Base-by-base conservation (phyloP, 2,797 vertebrate genomes). In the Danio kyathit region DNA sequence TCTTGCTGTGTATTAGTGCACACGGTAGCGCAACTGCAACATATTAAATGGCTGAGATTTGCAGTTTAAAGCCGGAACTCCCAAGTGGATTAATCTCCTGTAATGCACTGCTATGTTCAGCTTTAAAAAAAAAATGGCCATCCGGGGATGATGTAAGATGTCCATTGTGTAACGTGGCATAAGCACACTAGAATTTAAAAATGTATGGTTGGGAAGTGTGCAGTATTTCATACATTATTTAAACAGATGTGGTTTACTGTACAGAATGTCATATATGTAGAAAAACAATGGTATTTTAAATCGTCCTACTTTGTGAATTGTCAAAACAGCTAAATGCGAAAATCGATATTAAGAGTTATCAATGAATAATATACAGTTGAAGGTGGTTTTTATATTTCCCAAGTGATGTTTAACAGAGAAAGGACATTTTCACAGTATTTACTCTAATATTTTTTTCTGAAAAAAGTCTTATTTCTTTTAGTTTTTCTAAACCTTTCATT, bases 41-140 rank as follows among this genome's bases (percentile, higher is more conserved):
- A 38, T 57, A 76, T n/a, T 76, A 65, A 76, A 64, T 54, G 59
- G 59, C 49, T 66, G 61, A 76, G 72, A 73, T 17, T 74, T 81
- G 66, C 59, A 44, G 40, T 63, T 73, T 73, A 46, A 44, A 57
- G 40, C 17, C 7, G 3, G 52, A 56, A 40, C 13, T 73, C 49
- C 52, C 11, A 19, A 52, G 74, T 64, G 60, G 38, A 16, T 66
- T 73, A 21, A 60, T 74, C 56, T 74, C 14, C 43, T 60, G 72
- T 74, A 74, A 60, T 48, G 43, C 59, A 75, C 19, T 60, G 14
- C 44, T 48, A 61, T 49, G 72, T 74, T 44, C 43, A 14, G 16
- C 10, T 46, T 66, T 29, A 54, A 38, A 29, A 41, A 54, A 38
- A 29, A 41, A 76, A 21, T 29, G 38, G 38, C 29, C 43, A 57